Base-by-base conservation (phyloP, 2,113 vertebrate species). In the Typhlomys cinereus region DNA sequence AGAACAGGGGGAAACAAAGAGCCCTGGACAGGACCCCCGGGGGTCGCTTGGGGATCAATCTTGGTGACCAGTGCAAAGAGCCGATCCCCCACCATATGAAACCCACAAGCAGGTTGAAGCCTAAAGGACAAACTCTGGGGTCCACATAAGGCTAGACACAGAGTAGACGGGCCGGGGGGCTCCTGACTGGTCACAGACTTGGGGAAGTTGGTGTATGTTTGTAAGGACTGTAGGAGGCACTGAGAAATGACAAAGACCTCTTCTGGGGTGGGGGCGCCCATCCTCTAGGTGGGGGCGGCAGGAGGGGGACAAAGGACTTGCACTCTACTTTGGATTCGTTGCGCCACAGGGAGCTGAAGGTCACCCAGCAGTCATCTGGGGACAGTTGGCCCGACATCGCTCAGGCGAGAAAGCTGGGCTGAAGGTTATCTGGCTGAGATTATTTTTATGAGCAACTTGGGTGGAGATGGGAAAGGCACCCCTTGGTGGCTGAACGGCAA, bases 271-370 rank as follows among this genome's bases (percentile, higher is more conserved):
- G 9, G 36, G 64, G 23, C 18, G 6, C 79, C 70, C 4, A 11
- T 88, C 44, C 54, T 64, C 70, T 64, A 5, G 29, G 21, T 21
- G 13, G 73, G 64, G 61, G 62, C 20, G 21, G 12, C 14, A 5
- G 4, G 39, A 41, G 21, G n/a, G 8, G 7, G 81, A 59, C 5
- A 7, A 18, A 46, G 46, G 85, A 18, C 36, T 54, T 2, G 44
- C 36, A 57, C 44, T 85, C 82, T 88, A 4, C 54, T 87, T 69
- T 59, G 78, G 71, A 84, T 31, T 17, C 4, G 36, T 70, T 66
- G 71, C 39, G n/a, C 92, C 82, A 67, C 61, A 59, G 78, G 70
- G 46, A 39, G 52, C 71, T 87, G 66, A 66, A 94, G 71, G n/a
- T 52, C 78, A 61, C 69, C 66, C 85, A 88, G 82, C 5, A 57